phyloP scores from a whole-genome alignment of 2,113 vertebrate species.

The Sakesphorus luctuosus region DNA sequence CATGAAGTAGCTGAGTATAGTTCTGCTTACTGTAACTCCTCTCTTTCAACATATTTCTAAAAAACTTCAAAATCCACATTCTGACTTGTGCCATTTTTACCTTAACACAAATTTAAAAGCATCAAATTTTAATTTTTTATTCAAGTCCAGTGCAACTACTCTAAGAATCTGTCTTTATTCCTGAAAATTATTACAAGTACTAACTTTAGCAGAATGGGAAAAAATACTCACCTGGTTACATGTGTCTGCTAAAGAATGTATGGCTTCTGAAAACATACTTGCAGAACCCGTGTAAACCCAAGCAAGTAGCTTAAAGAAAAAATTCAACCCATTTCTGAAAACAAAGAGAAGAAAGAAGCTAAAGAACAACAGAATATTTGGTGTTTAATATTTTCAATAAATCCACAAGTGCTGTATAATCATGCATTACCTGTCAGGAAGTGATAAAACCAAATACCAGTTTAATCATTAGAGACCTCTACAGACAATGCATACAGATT shows the following conservation, averaged over 20 bases:
- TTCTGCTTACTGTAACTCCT: neutral
- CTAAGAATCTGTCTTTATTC: neutral
- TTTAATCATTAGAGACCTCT: neutral
- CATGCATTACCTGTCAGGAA: neutral
- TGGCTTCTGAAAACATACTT: conserved; percentile 98
- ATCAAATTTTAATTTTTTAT: neutral
- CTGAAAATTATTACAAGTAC: neutral
- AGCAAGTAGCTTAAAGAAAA: conserved; percentile 97
- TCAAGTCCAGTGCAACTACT: neutral
- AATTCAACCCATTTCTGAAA: conserved; percentile 96
- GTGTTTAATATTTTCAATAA: neutral
- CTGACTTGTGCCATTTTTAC: neutral
- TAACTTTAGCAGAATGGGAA: neutral
- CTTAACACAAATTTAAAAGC: neutral
- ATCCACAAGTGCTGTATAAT: neutral
- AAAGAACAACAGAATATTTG: neutral
- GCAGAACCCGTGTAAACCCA: conserved; percentile 99
- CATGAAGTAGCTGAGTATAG: neutral
- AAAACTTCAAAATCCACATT: neutral
- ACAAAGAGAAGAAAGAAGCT: conserved; percentile 34
- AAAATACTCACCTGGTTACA: conserved; percentile 88
- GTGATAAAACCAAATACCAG: neutral
- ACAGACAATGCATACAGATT: neutral
- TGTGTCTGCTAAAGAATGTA: conserved; percentile 97
- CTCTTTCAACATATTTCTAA: neutral